Base-by-base conservation (phyloP, 2,113 vertebrate species). In the Pantherophis guttatus region DNA sequence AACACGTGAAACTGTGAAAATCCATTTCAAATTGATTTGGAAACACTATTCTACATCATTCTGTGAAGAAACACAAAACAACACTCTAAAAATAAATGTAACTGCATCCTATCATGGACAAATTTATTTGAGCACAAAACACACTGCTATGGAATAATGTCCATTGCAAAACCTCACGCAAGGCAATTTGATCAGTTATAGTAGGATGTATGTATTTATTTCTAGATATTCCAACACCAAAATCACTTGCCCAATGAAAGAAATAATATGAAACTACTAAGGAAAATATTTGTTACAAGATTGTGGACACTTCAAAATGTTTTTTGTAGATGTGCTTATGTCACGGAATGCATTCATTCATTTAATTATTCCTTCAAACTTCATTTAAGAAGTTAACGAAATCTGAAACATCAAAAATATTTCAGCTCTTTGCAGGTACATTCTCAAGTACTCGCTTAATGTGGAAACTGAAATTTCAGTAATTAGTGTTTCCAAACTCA, bases 81-180 rank as follows among this genome's bases (percentile, higher is more conserved):
- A 91, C 93, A 93, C 87, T 96, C 93, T 94, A 95, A 97, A 94
- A 96, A 87, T 92, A 94, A 96, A 89, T 91, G 96, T 95, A 97
- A 96, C 94, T 95, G 96, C 94, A 95, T 91, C 95, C 92, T 94
- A 94, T 95, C 94, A 94, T 96, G 95, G 94, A 95, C 94, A 96
- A 96, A 94, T 87, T 93, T 94, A 96, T 96, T 96, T 97, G 96
- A 93, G 95, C 92, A 95, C 90, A 96, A 95, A 94, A 81, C 33
- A 81, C 15, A 90, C 89, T 91, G 94, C 90, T 93, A 87, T 95
- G 94, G 96, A 96, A 96, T 96, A 95, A 89, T 94, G 96, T 89
- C 95, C 96, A 88, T 96, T 95, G 96, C 96, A 96, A 96, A 93
- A 50, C 94, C 95, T 96, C 95, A 96, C 94, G 96, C 95, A 97